Percentiles rank a stretch among this genome's conserved stretches.
Conservation (phyloP, 2,888 invertebrate species). For the Chironomus tentans region DNA sequence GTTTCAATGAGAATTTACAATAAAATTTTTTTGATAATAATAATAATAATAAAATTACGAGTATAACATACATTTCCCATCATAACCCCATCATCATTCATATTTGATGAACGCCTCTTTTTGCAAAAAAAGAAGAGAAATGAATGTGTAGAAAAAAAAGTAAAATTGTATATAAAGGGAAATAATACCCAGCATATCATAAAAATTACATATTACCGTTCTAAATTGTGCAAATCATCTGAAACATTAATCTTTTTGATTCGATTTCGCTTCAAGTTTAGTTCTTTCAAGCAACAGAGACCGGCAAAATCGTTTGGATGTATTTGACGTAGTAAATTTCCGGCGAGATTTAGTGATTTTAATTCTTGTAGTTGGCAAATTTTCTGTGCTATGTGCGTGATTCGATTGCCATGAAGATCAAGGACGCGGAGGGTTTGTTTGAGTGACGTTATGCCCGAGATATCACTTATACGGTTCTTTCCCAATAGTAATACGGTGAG, state of each 20-base stretch:
- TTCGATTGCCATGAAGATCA: constrained; percentile 89
- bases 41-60: background rate
- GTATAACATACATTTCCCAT: constrained; percentile 6
- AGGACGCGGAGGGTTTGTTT: constrained; percentile 69
- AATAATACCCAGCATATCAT: constrained; percentile 68
- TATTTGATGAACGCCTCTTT: background rate
- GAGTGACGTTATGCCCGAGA: constrained; percentile 37
- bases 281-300: constrained; percentile 66
- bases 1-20: too few species aligned
- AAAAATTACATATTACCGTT: constrained; percentile 50
- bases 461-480: constrained; percentile 61
- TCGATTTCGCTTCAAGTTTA: constrained; percentile 81
- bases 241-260: constrained; percentile 73
- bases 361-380: constrained; percentile 59
- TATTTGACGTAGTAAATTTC: constrained; percentile 75
- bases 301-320: constrained; percentile 70
- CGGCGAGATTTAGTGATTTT: constrained; percentile 86
- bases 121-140: background rate
- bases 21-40: too few species aligned
- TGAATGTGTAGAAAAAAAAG: background rate
- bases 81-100: constrained; percentile 5
- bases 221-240: constrained; percentile 65
- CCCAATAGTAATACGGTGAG: constrained; percentile 81
- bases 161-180: constrained; percentile 34
- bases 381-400: constrained; percentile 45